These are phyloP conservation scores for Crotalus viridis DNA, from an alignment of 2,113 vertebrate species.

Conservation along the genomic window DNA sequence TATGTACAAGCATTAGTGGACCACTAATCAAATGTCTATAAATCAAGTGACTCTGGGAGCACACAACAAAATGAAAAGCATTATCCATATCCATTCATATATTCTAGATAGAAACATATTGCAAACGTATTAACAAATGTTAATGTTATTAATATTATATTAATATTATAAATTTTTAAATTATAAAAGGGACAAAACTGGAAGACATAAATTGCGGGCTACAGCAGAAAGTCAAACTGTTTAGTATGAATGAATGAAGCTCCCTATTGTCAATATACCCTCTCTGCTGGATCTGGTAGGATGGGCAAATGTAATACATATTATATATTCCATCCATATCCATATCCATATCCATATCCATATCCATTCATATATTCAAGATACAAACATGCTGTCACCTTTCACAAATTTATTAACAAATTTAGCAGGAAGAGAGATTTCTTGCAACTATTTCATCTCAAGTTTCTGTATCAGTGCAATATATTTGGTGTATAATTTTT, in stretches of 20 bases:
- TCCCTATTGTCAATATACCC: neutral
- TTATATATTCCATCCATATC: neutral
- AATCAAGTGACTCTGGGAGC: neutral
- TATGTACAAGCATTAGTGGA: slow-evolving; percentile 20
- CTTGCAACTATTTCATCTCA: neutral
- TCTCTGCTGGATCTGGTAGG: neutral
- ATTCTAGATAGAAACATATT: too few relatives aligned
- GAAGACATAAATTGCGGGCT: neutral
- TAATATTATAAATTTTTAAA: neutral
- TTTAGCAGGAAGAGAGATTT: neutral
- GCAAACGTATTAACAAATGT: neutral
- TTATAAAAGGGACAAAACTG: neutral
- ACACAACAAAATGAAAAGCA: neutral
- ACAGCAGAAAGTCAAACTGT: neutral
- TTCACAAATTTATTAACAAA: neutral
- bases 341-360: neutral
- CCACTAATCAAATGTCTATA: slow-evolving; percentile 3
- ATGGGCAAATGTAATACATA: neutral
- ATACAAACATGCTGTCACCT: neutral
- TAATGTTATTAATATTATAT: neutral
- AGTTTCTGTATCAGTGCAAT: neutral
- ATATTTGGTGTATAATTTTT: neutral
- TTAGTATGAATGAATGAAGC: neutral
- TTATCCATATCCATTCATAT: too few relatives aligned
- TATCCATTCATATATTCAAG: neutral